Percentiles rank a stretch among this genome's conserved stretches.
These are phyloP conservation scores for Archips xylosteana DNA, from an alignment of 2,888 invertebrate species.

Conservation along the genomic window DNA sequence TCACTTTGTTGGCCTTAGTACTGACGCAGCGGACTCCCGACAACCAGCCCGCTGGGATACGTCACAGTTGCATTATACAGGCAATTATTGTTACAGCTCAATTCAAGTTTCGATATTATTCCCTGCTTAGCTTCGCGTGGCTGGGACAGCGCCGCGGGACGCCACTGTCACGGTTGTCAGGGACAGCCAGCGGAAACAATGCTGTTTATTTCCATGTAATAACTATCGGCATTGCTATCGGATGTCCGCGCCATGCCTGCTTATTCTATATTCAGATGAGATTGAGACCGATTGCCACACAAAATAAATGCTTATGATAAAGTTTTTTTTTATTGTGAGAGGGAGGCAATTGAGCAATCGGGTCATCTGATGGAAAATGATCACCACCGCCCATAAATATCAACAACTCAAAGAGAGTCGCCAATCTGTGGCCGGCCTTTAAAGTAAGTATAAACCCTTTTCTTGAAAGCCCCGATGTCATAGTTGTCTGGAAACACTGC, in stretches of 20 bases:
- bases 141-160: conserved; percentile 74
- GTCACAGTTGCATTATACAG: conserved; percentile 18
- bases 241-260: conserved; percentile 72
- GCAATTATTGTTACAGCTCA: conserved; percentile 39
- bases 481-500: too few relatives aligned
- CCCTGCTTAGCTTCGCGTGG: conserved; percentile 57
- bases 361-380: too few relatives aligned
- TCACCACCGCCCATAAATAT: too few relatives aligned
- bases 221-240: conserved; percentile 67
- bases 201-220: conserved; percentile 74
- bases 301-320: too few relatives aligned
- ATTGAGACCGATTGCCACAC: not conserved
- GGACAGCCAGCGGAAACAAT: conserved; percentile 70
- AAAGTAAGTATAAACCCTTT: too few relatives aligned
- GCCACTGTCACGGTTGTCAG: conserved; percentile 67
- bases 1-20: not conserved
- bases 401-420: too few relatives aligned
- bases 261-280: conserved; percentile 59
- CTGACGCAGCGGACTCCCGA: not conserved
- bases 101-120: conserved; percentile 41
- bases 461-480: too few relatives aligned
- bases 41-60: not conserved
- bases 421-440: too few relatives aligned
- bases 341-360: too few relatives aligned
- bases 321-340: too few relatives aligned